Conservation (phyloP, 2,888 invertebrate genomes). For the Trilocha varians region DNA sequence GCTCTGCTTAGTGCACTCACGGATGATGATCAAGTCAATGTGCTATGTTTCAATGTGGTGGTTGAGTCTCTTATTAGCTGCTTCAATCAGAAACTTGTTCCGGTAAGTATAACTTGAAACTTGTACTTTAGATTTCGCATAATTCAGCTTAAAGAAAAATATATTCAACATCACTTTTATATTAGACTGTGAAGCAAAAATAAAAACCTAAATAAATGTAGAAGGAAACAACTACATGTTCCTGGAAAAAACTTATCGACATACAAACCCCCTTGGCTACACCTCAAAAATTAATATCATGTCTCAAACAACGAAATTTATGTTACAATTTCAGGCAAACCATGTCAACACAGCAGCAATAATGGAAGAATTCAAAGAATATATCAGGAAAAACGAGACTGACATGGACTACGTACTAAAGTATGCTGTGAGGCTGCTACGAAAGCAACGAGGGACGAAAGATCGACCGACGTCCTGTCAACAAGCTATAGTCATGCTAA, state of each 20-base stretch:
- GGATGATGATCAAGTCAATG: conserved; percentile 61
- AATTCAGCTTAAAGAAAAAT: no score
- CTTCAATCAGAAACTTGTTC: conserved; percentile 51
- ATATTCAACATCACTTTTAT: no score
- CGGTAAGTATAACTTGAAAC: conserved; percentile 31
- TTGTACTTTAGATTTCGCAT: no score
- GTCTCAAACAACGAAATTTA: background rate
- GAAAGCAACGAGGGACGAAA: conserved; percentile 22
- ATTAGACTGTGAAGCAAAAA: no score
- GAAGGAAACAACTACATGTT: no score
- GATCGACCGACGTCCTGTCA: conserved; percentile 48
- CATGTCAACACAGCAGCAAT: conserved; percentile 63
- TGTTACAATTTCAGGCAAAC: conserved; percentile 39
- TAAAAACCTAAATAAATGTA: no score
- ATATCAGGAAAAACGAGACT: conserved; percentile 38
- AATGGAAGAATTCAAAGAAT: conserved; percentile 42
- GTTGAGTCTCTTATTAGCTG: conserved; percentile 51
- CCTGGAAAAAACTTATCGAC: no score
- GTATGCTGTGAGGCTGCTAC: conserved; percentile 38
- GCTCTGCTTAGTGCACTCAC: conserved; percentile 58
- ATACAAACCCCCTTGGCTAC: no score
- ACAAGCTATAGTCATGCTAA: conserved; percentile 57
- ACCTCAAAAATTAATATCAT: no score
- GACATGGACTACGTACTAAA: conserved; percentile 36
- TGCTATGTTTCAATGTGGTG: conserved; percentile 48